Base-by-base conservation (phyloP, 2,888 invertebrate species). In the Torymus tubicola region DNA sequence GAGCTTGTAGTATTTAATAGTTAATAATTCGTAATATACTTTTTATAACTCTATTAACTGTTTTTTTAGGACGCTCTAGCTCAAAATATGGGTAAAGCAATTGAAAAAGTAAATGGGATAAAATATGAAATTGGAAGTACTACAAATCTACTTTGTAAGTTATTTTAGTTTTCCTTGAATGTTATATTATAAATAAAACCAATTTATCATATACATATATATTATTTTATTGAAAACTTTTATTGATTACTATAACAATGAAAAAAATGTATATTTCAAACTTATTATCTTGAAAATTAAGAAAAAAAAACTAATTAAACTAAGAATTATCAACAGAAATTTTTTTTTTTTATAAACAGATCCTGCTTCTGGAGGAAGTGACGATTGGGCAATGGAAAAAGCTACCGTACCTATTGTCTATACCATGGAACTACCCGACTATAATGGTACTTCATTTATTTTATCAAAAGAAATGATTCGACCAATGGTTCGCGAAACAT, bases 361-460 rank as follows among this genome's bases (percentile, higher is more conserved):
- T 83, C 88, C 90, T 2, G 93, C 93, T 0, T 87, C 93, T 58
- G 95, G 95, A 12, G 93, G 93, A 21, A 92, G 94, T 84, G 93
- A 93, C 86, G 95, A 95, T 85, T 95, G 93, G 87, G 93, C 93
- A 2, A 93, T 93, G 84, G 92, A 86, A 2, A 89, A 91, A 13
- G 91, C 89, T 0, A 92, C 92, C 0, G 92, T 94, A 72, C 92
- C 93, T 0, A 88, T 94, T n/a, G 87, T 93, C 0, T 94, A 93
- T 81, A 94, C 94, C 8, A 92, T 93, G 85, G 94, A 95, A 88
- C 86, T 95, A 73, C 94, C 94, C 0, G 93, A 92, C 76, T 92
- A 93, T 16, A 83, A 88, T 2, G 83, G 86, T 2, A 93, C 93
- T 8, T 93, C 93, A 0, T 94, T 80, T 18, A 68, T 68, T 4